Evolutionary conservation across 2,888 invertebrate genomes (phyloP), one percentile per base, ranked within the genome.

Genomic region (Mactromeris polynyma): DNA sequence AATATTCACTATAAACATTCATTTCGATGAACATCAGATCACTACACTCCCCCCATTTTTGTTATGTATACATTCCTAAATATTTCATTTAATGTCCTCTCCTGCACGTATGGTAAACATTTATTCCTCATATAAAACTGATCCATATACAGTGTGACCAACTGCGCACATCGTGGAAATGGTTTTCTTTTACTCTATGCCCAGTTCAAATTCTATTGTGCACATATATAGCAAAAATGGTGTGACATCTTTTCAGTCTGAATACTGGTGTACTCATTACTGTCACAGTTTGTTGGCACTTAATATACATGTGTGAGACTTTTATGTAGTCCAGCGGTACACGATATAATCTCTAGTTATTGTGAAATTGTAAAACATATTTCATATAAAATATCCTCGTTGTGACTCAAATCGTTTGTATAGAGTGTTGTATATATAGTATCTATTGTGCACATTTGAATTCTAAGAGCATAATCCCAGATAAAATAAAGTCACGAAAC

Each of bases 31-130:
- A 64, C 73, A 73, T 73, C 73, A 73, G 73, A 73, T 73, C 73
- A 73, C 73, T 73, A 73, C 58, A 36, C 26, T 73, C 36, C 31
- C 21, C 26, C 36, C 19, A 36, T 73, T 73, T 73, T 73, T 73
- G 19, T 73, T 36, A 9, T n/a, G n/a, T 26, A 4, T n/a, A 26
- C 17, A 33, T 36, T 73, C 31, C 73, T 36, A 33, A 73, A 73
- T 73, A 36, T 33, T 36, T 69, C 1, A n/a, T 21, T 64, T 64
- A 9, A 64, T 0, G 58, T 64, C 58, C 58, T 26, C 26, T 26
- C 73, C 73, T 33, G 73, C 73, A 73, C 73, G 73, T 73, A 36
- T 73, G 73, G 73, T 19, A 31, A 73, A 73, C 36, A 36, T 73
- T 33, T 33, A 73, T 26, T 58, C 58, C 73, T 36, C 73, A 73